Evolutionary conservation across 2,888 invertebrate genomes (phyloP), one percentile per base, ranked within the genome.

Genomic region (Cancer borealis): DNA sequence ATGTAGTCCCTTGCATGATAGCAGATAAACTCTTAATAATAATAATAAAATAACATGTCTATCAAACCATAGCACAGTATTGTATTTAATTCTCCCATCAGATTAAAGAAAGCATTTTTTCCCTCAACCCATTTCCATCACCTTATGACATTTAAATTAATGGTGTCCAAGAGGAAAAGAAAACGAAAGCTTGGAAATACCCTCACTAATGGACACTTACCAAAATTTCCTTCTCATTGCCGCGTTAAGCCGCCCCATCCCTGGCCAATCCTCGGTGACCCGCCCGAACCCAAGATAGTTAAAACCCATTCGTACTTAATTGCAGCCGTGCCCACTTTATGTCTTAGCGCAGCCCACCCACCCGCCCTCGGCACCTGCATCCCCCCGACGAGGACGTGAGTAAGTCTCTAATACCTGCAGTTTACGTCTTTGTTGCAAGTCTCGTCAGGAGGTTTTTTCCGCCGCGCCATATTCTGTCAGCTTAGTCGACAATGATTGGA

Each of bases 231-330:
- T 30, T 30, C 30, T 79, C 79, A 79, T 79, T 79, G 79, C 79
- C 79, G 79, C 26, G 30, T 79, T 79, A 79, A 79, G 79, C 79
- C 79, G 79, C 30, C 30, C 79, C 79, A 79, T 79, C 79, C 79
- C 12, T 79, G 79, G 79, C 79, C 30, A 30, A 8, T 17, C 26
- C 79, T 30, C n/a, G n/a, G 66, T 66, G 79, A 79, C 79, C 30
- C 79, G 79, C 79, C 79, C 79, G 6, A 30, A 30, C 79, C 79
- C 79, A 79, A 79, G 12, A 79, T 79, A 79, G 79, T 79, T 79
- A 30, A 79, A 79, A 26, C 79, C 79, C 79, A 79, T 79, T 79
- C 79, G 79, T 79, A 79, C 79, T 79, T 79, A 79, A 79, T 79
- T 79, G 79, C 79, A 30, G 79, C 79, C 26, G 79, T 10, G 79